These are phyloP conservation scores for Trogon melanurus DNA, from an alignment of 2,113 vertebrate species.

Conservation along the genomic window DNA sequence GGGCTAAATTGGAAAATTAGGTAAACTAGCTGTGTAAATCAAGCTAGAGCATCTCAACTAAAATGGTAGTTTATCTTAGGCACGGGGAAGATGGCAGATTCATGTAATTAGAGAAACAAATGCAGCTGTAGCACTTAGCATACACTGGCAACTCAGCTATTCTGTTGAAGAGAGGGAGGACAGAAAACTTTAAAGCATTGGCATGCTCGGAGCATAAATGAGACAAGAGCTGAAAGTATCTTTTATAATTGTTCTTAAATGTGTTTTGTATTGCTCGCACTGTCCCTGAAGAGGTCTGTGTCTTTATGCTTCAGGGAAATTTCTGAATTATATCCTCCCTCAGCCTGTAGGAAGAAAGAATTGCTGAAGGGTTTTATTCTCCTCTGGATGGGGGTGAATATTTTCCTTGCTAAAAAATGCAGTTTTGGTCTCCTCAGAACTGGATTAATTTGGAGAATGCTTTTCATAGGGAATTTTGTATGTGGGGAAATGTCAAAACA, in stretches of 20 bases:
- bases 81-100: background rate
- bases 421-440: constrained; percentile 24
- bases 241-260: constrained; percentile 53
- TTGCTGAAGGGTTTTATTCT: constrained; percentile 8
- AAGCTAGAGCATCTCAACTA: constrained; percentile 18
- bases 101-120: constrained; percentile 48
- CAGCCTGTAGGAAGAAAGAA: constrained; percentile 44
- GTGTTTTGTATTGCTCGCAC: constrained; percentile 25
- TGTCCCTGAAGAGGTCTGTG: constrained; percentile 24
- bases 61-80: constrained; percentile 52
- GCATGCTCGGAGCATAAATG: constrained; percentile 14
- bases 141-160: constrained; percentile 18
- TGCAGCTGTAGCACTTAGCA: constrained; percentile 2
- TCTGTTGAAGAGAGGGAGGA: constrained; percentile 18
- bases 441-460: constrained; percentile 14
- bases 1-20: constrained; percentile 51
- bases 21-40: constrained; percentile 37
- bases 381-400: constrained; percentile 21
- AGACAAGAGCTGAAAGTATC: constrained; percentile 33
- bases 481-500: constrained; percentile 6
- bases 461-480: constrained; percentile 11
- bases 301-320: background rate
- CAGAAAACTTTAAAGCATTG: constrained; percentile 54
- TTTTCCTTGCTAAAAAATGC: constrained; percentile 46
- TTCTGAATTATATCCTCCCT: constrained; percentile 13